These are phyloP conservation scores for Ramazzottius varieornatus DNA, from an alignment of 2,888 invertebrate genomes.

Conservation along the genomic window DNA sequence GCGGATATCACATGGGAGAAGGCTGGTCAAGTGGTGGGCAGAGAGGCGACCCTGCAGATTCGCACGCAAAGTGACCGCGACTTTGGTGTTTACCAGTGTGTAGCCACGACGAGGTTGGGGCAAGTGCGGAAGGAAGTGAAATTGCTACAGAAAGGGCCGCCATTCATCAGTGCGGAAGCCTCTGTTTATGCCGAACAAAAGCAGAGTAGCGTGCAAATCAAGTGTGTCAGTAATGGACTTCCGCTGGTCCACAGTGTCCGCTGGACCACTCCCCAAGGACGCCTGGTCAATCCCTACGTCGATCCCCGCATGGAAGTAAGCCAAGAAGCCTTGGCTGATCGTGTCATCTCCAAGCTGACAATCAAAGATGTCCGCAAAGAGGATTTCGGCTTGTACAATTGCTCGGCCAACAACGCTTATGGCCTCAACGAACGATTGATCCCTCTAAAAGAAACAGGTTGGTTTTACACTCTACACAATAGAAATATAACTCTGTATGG, in stretches of 20 bases:
- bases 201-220: not conserved
- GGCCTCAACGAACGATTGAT: slow-evolving; percentile 9
- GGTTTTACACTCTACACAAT: too few species aligned
- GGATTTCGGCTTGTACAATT: slow-evolving; percentile 18
- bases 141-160: slow-evolving; percentile 3
- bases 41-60: not conserved
- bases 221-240: not conserved
- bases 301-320: not conserved
- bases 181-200: not conserved
- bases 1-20: slow-evolving; percentile 6
- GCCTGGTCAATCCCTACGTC: not conserved
- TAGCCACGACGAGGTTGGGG: slow-evolving; percentile 13
- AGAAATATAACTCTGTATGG: too few species aligned
- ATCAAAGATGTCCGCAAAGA: slow-evolving; percentile 12
- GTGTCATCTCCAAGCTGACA: slow-evolving; percentile 14
- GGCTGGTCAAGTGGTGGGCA: not conserved
- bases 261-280: not conserved
- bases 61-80: not conserved
- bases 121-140: not conserved
- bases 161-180: slow-evolving; percentile 4
- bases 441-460: slow-evolving; percentile 3
- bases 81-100: slow-evolving; percentile 13
- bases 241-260: not conserved
- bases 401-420: slow-evolving; percentile 16
- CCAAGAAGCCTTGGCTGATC: slow-evolving; percentile 8